Evolutionary conservation across 37 sponge, comb jelly and placozoan genomes (phyloP), one percentile per base, ranked within the genome.

Genomic region (Geodia barretti): DNA sequence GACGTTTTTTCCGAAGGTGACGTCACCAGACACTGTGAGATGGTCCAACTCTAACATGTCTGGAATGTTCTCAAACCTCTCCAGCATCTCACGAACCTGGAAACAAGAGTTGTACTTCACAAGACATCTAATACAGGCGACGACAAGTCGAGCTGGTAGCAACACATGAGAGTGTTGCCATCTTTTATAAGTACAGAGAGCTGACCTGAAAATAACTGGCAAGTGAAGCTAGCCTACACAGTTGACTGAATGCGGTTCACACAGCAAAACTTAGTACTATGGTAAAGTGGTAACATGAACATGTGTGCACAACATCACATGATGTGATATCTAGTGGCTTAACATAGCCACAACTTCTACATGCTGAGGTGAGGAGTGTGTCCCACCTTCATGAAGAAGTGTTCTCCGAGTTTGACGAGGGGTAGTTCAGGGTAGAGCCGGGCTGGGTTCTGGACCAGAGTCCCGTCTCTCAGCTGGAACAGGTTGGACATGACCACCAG

Each of bases 21-120:
- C 96, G 69, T 98, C 99, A 0, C 97, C 97, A 24, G 94, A 90
- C 20, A 98, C 99, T 41, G 99, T 98, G 26, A 98, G 82, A 47
- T 98, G 99, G 71, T 98, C 96, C 38, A 98, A 73, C 61, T 98
- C 99, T 37, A 98, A 67, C 77, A 98, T 77, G 31, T 96, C 92
- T 0, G 99, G 99, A 34, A 95, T 96, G 65, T 67, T 87, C 39
- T 91, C 90, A 87, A 98, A 98, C 37, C 99, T 74, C 23, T 71
- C 71, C 62, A 96, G 60, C 41, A 96, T 94, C 28, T 96, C 92
- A 17, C 84, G 88, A 39, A 96, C 92, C 96, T 95, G 35, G 2
- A 41, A 34, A 73, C 24, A 68, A 35, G 25, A 17, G 14, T 17
- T 17, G 54, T 47, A 47, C 54, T 17, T 47, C 14, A 47, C 54